A percentile compares a stretch with the other conserved stretches of the same genome.
Conservation (phyloP, 1,140 invertebrate genomes). For the Trichogramma pretiosum region DNA sequence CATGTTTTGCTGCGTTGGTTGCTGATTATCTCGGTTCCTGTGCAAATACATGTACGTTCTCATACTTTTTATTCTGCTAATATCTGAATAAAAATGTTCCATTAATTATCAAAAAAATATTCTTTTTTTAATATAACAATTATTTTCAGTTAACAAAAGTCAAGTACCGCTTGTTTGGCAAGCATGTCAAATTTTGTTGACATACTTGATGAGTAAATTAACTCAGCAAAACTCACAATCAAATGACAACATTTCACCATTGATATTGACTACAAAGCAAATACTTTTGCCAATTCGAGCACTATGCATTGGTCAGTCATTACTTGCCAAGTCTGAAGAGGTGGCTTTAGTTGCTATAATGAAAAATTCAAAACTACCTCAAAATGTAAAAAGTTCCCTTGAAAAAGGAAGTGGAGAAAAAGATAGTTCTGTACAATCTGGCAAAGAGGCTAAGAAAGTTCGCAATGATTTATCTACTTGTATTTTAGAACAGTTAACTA, state of each 20-base stretch:
- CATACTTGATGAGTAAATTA: slow-evolving; percentile 49
- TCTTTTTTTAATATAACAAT: background rate
- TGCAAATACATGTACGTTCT: slow-evolving; percentile 61
- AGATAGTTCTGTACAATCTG: slow-evolving; percentile 45
- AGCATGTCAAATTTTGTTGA: slow-evolving; percentile 52
- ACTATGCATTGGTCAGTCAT: slow-evolving; percentile 51
- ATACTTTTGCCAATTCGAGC: slow-evolving; percentile 52
- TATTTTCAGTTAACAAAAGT: slow-evolving; percentile 52
- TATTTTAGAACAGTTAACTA: slow-evolving; percentile 58
- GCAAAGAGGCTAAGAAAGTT: slow-evolving; percentile 49
- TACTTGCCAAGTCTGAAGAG: slow-evolving; percentile 51
- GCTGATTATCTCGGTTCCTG: slow-evolving; percentile 66
- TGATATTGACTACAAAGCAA: slow-evolving; percentile 46
- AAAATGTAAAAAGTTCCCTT: slow-evolving; percentile 46
- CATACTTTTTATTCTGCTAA: background rate
- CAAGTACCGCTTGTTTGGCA: slow-evolving; percentile 49
- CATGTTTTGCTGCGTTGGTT: slow-evolving; percentile 63
- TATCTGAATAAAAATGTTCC: background rate
- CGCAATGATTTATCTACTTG: slow-evolving; percentile 54
- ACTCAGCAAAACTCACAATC: slow-evolving; percentile 31
- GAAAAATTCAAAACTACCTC: slow-evolving; percentile 59
- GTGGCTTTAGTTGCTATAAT: slow-evolving; percentile 54
- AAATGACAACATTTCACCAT: slow-evolving; percentile 30
- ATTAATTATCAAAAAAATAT: background rate
- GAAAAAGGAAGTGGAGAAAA: slow-evolving; percentile 44